Conservation (phyloP, 2,113 vertebrate species). For the Elaphurus davidianus region DNA sequence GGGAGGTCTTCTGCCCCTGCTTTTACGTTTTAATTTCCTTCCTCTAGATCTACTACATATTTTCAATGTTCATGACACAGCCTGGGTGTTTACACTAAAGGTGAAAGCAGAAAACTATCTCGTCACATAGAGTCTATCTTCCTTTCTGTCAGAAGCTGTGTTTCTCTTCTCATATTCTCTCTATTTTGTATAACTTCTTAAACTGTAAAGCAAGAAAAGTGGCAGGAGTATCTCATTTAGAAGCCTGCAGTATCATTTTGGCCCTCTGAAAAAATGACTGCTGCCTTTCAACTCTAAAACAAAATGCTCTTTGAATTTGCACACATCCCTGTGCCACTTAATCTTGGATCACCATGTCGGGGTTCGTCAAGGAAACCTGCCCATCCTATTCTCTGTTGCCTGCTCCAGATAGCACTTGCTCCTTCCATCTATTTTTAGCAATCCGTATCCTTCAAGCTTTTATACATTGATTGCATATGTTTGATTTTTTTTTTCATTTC, state of each 20-base stretch:
- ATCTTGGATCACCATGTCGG: no score
- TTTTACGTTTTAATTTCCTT: neutral
- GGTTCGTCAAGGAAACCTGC: neutral
- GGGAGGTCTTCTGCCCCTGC: neutral
- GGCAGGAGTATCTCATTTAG: neutral
- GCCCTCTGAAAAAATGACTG: neutral
- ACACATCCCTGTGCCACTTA: no score
- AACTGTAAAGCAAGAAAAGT: neutral
- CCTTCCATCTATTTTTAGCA: neutral
- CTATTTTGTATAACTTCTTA: neutral
- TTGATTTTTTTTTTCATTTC: neutral
- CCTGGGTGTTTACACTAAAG: neutral
- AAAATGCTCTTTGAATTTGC: neutral
- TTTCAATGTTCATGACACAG: neutral
- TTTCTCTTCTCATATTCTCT: neutral
- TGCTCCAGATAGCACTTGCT: neutral
- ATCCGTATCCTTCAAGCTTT: neutral
- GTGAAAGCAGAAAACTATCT: neutral
- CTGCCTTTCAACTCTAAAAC: neutral
- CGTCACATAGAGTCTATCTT: neutral
- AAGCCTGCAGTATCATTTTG: neutral
- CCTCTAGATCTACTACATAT: neutral
- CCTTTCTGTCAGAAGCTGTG: neutral
- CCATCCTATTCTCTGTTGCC: neutral
- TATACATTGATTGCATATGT: neutral